phyloP scores from a whole-genome alignment of 2,888 invertebrate species.

The Nesidiocoris tenuis region DNA sequence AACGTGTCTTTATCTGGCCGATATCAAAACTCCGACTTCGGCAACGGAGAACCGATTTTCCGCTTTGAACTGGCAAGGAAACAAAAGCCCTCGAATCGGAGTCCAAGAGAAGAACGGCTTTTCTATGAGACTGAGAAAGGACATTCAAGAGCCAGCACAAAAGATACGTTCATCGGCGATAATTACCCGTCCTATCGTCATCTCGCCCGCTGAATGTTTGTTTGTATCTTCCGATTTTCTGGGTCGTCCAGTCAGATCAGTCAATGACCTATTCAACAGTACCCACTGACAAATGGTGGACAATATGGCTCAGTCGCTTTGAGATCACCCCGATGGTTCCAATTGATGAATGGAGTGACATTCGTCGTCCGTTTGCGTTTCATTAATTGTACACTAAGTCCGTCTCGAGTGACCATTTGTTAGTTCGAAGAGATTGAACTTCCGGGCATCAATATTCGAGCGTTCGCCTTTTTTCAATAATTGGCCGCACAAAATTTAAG shows the following conservation, averaged over 20 bases:
- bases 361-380: neutral
- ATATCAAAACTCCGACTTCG: constrained; percentile 16
- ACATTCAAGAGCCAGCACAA: neutral
- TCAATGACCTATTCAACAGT: neutral
- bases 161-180: neutral
- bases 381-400: too few species aligned
- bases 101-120: neutral
- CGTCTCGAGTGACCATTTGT: too few species aligned
- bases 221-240: neutral
- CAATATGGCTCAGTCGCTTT: neutral
- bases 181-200: neutral
- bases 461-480: too few species aligned
- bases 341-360: neutral
- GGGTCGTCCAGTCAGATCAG: neutral
- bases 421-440: too few species aligned
- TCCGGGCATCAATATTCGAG: too few species aligned
- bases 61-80: constrained; percentile 12
- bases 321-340: neutral
- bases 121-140: neutral
- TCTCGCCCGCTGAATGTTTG: neutral
- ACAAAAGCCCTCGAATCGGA: neutral
- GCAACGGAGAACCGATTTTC: constrained; percentile 10
- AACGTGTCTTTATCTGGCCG: constrained; percentile 34
- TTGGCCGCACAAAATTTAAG: too few species aligned
- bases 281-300: neutral